Base-by-base conservation (phyloP, 1,140 invertebrate species). In the Leptestheria dahalacensis region DNA sequence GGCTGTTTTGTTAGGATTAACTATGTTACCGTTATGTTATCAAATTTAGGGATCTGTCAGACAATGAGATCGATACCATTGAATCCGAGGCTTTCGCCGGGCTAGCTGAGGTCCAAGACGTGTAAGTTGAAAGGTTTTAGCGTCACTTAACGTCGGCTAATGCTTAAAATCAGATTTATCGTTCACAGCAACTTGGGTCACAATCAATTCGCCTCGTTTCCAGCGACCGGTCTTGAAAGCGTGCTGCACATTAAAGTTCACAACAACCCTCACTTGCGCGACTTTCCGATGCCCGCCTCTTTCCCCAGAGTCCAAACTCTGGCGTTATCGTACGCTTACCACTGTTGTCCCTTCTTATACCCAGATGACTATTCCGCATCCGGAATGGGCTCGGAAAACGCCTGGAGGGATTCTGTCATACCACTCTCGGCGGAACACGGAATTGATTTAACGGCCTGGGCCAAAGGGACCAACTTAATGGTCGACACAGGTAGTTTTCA, bases 301-400 rank as follows among this genome's bases (percentile, higher is more conserved):
- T 93, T 97, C 71, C 92, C 91, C 0, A 75, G 83, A 9, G 88
- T 96, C 48, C 80, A 86, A 59, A 71, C 67, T 1, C 69, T 83
- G 62, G 82, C 89, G 12, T 70, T 96, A 3, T 89, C 91, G 0
- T 97, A 96, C 70, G 91, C 93, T 59, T 97, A 97, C 73, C 93
- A 97, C 69, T 97, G 93, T 73, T 97, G 93, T 72, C 83, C 88
- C 58, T 97, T 92, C 71, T 73, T 91, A 79, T 84, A 2, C 68
- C 83, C 49, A 54, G 71, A 41, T 15, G 33, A 41, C 33, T 41
- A 9, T 41, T 84, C 49, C 65, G 53, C 58, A 50, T 20, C 58
- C 54, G 61, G 55, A 21, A 2, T 29, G 21, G n/a, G 47, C 60
- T 11, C 29, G 18, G 28, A 49, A 10, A 61, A 50, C 29, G 29